These are phyloP conservation scores for Alcis repandata DNA, from an alignment of 2,888 invertebrate genomes.

Conservation along the genomic window DNA sequence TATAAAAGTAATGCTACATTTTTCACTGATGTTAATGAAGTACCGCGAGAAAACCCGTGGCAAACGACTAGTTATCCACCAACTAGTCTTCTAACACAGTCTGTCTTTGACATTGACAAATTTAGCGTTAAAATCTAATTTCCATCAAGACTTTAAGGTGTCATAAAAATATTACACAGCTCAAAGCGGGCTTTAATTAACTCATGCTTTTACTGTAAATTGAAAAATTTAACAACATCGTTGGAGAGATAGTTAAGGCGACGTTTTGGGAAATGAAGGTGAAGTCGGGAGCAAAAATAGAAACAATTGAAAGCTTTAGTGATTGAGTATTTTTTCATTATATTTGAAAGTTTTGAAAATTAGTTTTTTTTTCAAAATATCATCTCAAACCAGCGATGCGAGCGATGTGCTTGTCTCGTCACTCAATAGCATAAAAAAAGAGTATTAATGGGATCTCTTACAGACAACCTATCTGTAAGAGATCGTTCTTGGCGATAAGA, in stretches of 20 bases:
- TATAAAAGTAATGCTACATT: too few relatives aligned
- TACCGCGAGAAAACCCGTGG: neutral
- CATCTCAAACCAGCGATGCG: too few relatives aligned
- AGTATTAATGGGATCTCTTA: too few relatives aligned
- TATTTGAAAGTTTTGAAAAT: neutral
- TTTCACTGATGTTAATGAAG: too few relatives aligned
- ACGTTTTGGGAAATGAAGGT: slow-evolving; percentile 15
- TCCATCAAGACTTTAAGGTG: slow-evolving; percentile 32
- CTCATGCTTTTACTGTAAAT: slow-evolving; percentile 65
- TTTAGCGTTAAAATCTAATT: slow-evolving; percentile 26
- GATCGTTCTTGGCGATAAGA: too few relatives aligned
- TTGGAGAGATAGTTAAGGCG: slow-evolving; percentile 24
- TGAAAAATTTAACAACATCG: slow-evolving; percentile 51
- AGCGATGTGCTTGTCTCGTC: too few relatives aligned
- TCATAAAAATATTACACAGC: slow-evolving; percentile 38
- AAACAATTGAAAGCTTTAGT: neutral
- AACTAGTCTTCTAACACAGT: neutral
- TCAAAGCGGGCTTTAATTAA: slow-evolving; percentile 32
- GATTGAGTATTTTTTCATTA: too few relatives aligned
- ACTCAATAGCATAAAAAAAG: too few relatives aligned
- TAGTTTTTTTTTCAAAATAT: neutral
- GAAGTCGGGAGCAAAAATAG: neutral
- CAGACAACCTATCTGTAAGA: too few relatives aligned
- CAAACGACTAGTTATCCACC: neutral
- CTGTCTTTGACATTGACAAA: slow-evolving; percentile 19